These are phyloP conservation scores for Piaya cayana DNA, from an alignment of 2,113 vertebrate species.

Conservation along the genomic window DNA sequence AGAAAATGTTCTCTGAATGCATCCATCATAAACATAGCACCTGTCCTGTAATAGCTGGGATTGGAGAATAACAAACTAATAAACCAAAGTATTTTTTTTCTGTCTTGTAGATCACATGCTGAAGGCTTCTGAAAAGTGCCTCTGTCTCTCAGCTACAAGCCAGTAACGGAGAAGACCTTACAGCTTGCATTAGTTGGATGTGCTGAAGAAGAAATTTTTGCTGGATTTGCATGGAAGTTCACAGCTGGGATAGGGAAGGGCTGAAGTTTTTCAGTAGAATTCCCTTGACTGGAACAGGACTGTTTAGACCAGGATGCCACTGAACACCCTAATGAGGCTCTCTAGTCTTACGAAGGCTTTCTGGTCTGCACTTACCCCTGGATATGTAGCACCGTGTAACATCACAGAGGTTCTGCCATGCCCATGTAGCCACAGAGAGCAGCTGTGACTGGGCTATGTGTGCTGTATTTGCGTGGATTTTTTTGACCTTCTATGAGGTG, in stretches of 20 bases:
- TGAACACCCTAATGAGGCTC: not conserved
- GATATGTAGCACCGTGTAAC: not conserved
- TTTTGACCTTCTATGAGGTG: not conserved
- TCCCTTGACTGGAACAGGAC: not conserved
- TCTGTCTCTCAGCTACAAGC: not conserved
- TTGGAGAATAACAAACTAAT: constrained; percentile 17
- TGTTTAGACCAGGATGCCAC: not conserved
- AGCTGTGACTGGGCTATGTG: not conserved
- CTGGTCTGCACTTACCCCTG: not conserved
- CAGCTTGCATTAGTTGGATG: not conserved
- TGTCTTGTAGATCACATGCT: not conserved
- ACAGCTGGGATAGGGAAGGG: not conserved
- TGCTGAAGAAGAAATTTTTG: not conserved
- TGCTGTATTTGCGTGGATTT: not conserved
- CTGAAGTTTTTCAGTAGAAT: not conserved
- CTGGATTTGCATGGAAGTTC: not conserved
- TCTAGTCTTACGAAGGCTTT: not conserved
- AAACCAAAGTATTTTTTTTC: constrained; percentile 8
- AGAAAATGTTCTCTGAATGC: constrained; percentile 44
- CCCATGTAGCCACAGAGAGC: not conserved
- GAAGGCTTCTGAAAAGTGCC: not conserved
- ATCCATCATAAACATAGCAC: constrained; percentile 15
- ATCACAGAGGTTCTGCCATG: not conserved
- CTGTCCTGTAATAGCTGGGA: constrained; percentile 19
- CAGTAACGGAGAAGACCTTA: not conserved